Evolutionary conservation across 2,888 invertebrate genomes (phyloP).

Genomic region (Caenorhabditis auriculariae): DNA sequence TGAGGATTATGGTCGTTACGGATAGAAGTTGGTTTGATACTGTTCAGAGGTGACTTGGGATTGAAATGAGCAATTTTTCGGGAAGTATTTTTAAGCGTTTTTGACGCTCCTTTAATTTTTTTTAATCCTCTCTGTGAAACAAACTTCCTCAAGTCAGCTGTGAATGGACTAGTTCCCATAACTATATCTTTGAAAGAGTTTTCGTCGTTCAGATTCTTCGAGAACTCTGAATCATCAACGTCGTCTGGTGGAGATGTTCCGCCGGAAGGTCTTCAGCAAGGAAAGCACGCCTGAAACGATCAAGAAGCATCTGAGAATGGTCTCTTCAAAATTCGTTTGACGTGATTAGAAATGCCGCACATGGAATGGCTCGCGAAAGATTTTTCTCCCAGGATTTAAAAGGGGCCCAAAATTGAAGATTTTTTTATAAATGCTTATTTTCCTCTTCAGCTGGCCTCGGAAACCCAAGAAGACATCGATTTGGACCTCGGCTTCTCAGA

Average conservation of each 20-base stretch:
- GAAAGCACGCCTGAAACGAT: slow-evolving; percentile 29
- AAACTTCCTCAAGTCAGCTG: neutral
- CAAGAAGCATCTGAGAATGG: slow-evolving; percentile 46
- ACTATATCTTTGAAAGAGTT: too few relatives aligned
- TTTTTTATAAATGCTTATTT: neutral
- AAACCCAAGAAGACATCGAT: slow-evolving; percentile 34
- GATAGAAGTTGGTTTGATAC: slow-evolving; percentile 17
- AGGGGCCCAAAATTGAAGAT: neutral
- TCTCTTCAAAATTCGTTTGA: too few relatives aligned
- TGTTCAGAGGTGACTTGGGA: neutral
- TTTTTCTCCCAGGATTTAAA: neutral
- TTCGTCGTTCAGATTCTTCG: too few relatives aligned
- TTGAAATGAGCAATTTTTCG: neutral
- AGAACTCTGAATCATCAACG: too few relatives aligned
- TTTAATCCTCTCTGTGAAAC: neutral
- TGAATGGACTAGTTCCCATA: too few relatives aligned
- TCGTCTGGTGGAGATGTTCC: slow-evolving; percentile 44
- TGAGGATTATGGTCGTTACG: slow-evolving; percentile 27
- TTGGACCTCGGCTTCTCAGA: slow-evolving; percentile 50
- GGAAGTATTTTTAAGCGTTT: neutral
- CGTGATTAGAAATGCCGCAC: too few relatives aligned
- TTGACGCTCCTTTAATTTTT: neutral
- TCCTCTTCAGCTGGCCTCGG: slow-evolving; percentile 24
- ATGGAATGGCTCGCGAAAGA: too few relatives aligned
- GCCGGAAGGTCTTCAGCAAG: slow-evolving; percentile 28